Conservation (phyloP, 2,797 vertebrate genomes). For the Geotria australis region DNA sequence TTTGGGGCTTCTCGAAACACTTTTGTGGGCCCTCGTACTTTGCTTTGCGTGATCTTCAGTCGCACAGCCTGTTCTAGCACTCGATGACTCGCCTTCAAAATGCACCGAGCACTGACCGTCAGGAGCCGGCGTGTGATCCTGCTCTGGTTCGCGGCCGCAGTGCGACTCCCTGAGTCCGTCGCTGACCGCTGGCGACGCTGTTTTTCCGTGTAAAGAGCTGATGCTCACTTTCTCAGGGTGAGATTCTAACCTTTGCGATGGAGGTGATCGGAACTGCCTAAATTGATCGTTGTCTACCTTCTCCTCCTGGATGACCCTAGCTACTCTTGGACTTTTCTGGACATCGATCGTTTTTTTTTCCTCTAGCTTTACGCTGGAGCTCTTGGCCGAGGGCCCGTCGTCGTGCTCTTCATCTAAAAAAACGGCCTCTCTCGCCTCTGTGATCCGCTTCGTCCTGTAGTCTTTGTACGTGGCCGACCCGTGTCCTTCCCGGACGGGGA, state of each 20-base stretch:
- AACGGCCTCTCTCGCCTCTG: neutral
- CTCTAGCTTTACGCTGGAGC: neutral
- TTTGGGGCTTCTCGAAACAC: neutral
- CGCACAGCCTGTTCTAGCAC: too few relatives aligned
- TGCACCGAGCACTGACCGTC: too few relatives aligned
- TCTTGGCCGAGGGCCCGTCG: neutral
- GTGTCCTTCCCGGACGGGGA: neutral
- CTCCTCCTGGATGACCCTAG: neutral
- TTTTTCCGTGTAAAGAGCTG: too few relatives aligned
- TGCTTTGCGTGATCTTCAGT: too few relatives aligned
- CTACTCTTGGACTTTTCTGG: neutral
- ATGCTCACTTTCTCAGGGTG: too few relatives aligned
- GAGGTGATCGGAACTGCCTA: neutral
- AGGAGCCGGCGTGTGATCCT: neutral
- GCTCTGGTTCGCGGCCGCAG: neutral
- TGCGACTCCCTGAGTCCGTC: neutral
- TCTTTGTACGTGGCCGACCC: neutral
- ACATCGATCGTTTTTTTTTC: neutral
- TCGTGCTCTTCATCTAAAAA: neutral
- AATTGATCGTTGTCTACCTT: neutral
- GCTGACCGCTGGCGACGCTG: too few relatives aligned
- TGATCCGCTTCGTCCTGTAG: neutral
- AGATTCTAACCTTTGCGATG: neutral
- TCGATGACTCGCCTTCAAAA: too few relatives aligned
- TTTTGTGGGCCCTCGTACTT: neutral